Evolutionary conservation across 2,113 vertebrate species (phyloP).

Genomic region (Gymnogyps californianus): DNA sequence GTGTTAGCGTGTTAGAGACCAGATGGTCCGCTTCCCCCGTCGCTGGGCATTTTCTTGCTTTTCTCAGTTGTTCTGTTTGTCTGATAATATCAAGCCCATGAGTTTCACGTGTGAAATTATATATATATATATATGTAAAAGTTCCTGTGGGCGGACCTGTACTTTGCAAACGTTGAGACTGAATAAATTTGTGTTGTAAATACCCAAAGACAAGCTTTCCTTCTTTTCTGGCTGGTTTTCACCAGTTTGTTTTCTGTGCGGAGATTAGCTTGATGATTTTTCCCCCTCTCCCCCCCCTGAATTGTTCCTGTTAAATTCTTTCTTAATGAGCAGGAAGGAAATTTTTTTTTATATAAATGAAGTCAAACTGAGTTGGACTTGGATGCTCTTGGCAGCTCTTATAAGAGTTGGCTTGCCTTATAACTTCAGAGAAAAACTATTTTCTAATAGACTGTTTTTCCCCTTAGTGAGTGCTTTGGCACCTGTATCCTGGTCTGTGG

Average conservation of each 20-base stretch:
- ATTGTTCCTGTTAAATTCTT: neutral
- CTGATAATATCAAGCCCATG: neutral
- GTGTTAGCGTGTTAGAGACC: neutral
- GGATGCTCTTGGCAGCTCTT: constrained; percentile 20
- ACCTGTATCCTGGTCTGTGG: neutral
- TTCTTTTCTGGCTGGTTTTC: neutral
- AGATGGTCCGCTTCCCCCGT: neutral
- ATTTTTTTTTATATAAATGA: neutral
- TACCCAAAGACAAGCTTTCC: neutral
- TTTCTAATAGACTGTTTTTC: constrained; percentile 26
- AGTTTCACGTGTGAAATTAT: neutral
- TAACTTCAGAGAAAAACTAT: neutral
- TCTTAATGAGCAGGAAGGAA: constrained; percentile 1
- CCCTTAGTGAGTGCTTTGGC: neutral
- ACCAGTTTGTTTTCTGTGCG: neutral
- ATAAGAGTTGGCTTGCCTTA: neutral
- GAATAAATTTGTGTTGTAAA: neutral
- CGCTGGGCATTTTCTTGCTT: neutral
- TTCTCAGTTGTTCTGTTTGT: neutral
- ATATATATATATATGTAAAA: neutral
- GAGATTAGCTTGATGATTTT: neutral
- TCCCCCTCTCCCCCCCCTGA: neutral
- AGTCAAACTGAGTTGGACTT: neutral
- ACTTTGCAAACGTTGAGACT: rapidly evolving
- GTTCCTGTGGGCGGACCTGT: neutral